Evolutionary conservation across 2,888 invertebrate genomes (phyloP).

Genomic region (Rhamphomyia laevipes): DNA sequence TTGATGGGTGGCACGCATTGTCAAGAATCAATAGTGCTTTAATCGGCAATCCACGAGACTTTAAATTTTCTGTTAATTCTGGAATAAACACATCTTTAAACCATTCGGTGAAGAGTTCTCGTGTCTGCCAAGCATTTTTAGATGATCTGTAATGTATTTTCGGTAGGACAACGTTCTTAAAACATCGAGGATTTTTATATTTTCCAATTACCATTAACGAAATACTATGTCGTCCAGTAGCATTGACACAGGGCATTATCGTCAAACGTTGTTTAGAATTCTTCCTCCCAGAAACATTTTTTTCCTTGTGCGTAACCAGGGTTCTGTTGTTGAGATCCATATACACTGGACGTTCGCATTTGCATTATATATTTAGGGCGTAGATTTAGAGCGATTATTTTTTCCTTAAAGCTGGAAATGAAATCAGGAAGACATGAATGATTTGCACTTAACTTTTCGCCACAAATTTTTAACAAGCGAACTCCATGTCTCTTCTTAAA

Average conservation of each 20-base stretch:
- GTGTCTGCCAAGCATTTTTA: neutral
- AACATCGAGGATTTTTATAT: neutral
- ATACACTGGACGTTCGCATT: neutral
- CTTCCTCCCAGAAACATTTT: neutral
- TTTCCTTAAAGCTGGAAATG: neutral
- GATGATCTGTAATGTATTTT: neutral
- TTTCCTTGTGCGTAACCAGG: neutral
- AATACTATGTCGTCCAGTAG: slow-evolving; percentile 16
- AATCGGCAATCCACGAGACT: neutral
- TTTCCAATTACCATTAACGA: slow-evolving; percentile 6
- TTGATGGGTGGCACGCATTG: neutral
- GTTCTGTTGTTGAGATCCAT: neutral
- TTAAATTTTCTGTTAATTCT: neutral
- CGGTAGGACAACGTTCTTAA: neutral
- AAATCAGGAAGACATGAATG: neutral
- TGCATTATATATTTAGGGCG: neutral
- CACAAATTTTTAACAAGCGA: neutral
- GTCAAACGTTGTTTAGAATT: slow-evolving; percentile 13
- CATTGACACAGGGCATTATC: slow-evolving; percentile 16
- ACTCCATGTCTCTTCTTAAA: neutral
- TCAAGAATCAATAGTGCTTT: neutral
- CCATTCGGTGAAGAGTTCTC: neutral
- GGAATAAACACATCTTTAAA: neutral
- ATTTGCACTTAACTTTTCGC: no score
- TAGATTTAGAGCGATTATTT: neutral